A percentile compares a stretch with the other conserved stretches of the same genome.
Evolutionary conservation across 1,140 invertebrate genomes (phyloP).

Genomic region (Zaprionus davidi): DNA sequence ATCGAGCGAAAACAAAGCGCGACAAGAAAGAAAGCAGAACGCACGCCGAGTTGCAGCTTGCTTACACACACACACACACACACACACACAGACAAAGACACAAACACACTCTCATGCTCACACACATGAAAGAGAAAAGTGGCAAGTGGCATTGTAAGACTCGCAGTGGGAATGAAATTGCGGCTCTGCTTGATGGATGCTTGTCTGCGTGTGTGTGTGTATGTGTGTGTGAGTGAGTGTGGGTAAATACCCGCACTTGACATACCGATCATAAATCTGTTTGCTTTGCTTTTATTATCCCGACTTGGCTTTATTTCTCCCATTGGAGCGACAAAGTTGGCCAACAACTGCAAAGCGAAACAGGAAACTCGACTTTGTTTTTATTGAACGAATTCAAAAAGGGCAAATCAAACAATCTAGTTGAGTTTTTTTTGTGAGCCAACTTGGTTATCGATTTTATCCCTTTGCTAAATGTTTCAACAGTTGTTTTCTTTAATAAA

Average conservation of each 20-base stretch:
- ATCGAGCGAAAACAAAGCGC: conserved; percentile 50
- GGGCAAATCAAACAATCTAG: background rate
- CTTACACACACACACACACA: too few species aligned
- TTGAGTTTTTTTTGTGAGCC: too few species aligned
- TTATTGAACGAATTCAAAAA: background rate
- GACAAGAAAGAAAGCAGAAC: conserved; percentile 37
- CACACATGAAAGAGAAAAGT: conserved; percentile 1
- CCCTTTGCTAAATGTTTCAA: too few species aligned
- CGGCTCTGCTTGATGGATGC: conserved; percentile 15
- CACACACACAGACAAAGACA: background rate
- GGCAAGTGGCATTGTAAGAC: conserved; percentile 12
- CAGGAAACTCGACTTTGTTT: conserved; percentile 9
- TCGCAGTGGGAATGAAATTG: conserved; percentile 1
- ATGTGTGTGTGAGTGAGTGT: background rate
- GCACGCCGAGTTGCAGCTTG: conserved; percentile 54
- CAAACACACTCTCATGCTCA: background rate
- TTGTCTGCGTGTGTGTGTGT: background rate
- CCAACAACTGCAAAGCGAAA: background rate
- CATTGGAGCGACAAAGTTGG: conserved; percentile 10
- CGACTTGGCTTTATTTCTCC: conserved; percentile 1
- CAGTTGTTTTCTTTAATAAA: too few species aligned
- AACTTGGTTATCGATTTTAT: too few species aligned
- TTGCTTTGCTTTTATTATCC: conserved; percentile 33
- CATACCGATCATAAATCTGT: conserved; percentile 58
- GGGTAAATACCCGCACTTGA: conserved; percentile 42